Percentiles rank a stretch among this genome's conserved stretches.
phyloP scores from a whole-genome alignment of 2,113 vertebrate species.

The Centropus unirufus region DNA sequence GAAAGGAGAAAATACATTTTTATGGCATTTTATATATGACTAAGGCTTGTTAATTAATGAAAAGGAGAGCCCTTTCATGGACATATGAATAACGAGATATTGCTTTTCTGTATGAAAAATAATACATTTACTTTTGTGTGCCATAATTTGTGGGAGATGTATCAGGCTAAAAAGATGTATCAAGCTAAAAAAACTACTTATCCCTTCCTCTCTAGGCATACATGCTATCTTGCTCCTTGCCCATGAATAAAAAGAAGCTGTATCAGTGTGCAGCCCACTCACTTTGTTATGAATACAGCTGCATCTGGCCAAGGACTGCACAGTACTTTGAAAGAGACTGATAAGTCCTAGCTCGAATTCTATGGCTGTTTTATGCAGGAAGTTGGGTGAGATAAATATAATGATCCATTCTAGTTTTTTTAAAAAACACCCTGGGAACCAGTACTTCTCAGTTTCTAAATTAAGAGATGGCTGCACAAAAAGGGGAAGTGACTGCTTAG shows the following conservation, averaged over 20 bases:
- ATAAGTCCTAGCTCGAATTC: constrained; percentile 12
- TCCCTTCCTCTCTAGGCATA: background rate
- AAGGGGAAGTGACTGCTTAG: background rate
- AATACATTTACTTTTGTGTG: background rate
- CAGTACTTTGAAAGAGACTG: background rate
- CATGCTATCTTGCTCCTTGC: background rate
- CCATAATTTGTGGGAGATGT: background rate
- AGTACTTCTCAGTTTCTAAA: background rate
- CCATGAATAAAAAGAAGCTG: background rate
- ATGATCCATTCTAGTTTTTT: background rate
- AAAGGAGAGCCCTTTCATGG: background rate
- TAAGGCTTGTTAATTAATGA: background rate
- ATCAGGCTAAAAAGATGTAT: background rate
- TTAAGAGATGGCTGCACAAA: background rate
- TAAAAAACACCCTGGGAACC: background rate
- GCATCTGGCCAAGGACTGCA: background rate
- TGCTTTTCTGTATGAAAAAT: background rate
- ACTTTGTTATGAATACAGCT: background rate
- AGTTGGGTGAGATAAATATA: background rate
- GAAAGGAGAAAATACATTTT: background rate
- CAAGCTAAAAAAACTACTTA: background rate
- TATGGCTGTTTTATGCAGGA: background rate
- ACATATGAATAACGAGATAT: background rate
- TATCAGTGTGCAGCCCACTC: background rate
- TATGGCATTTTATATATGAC: background rate